Base-by-base conservation (phyloP, 2,113 vertebrate species). In the Acanthochromis polyacanthus region DNA sequence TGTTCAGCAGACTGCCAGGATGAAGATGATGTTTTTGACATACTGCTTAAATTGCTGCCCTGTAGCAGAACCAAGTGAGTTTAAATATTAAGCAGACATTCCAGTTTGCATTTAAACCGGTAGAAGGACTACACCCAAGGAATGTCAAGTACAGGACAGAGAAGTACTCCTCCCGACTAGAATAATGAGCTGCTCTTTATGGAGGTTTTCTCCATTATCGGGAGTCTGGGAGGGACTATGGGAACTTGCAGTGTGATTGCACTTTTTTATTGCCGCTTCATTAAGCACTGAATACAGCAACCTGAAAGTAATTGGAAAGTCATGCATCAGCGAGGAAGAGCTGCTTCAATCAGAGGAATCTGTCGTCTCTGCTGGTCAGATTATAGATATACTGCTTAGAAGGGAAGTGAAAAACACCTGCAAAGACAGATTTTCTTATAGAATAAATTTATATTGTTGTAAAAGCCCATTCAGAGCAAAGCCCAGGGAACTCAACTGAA, bases 391-490 rank as follows among this genome's bases (percentile, higher is more conserved):
- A 36, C 32, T 9, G 32, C 9, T 9, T 9, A 36, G 32, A 16
- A 30, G 38, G 48, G 22, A 48, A 59, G 38, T 6, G 57, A 71
- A 10, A 14, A 43, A 52, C n/a, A 25, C 46, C 32, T 62, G 10
- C 58, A n/a, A 50, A 25, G 43, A 15, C 55, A 25, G 69, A 14
- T 9, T 23, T 23, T 45, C 10, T 25, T 1, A 25, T 9, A 25
- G n/a, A n/a, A 45, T 15, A 69, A 19, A 48, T 46, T 67, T n/a
- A 51, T 43, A 43, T 70, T 68, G 52, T 20, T 0, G 3, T 53
- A 55, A 75, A 72, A 75, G 67, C 58, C 51, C 10, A 55, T 63
- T 30, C 4, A 25, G 52, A 66, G 48, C 61, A 67, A 56, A 70
- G n/a, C 12, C 10, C 25, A 28, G 50, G 48, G 17, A 53, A 50